Base-by-base conservation (phyloP, 2,888 invertebrate genomes). In the Agrochola litura region DNA sequence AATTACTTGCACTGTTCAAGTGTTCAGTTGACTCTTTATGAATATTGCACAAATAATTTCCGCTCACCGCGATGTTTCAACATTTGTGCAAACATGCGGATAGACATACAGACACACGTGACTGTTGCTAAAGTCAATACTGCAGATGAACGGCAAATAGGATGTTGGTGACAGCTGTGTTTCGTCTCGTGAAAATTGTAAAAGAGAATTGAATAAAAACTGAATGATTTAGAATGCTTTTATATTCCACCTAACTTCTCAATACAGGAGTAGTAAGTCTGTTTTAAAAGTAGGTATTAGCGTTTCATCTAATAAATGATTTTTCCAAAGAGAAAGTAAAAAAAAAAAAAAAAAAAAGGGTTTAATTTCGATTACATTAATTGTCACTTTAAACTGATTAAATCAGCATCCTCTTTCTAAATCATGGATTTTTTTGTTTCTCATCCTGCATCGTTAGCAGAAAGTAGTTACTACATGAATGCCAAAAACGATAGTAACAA, bases 31-130 rank as follows among this genome's bases (percentile, higher is more conserved):
- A 77, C 67, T 75, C 61, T 66, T 14, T 69, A 64, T 69, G 84
- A 84, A 76, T 66, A 54, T 83, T 85, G 76, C 86, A 86, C 77
- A 83, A 80, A 81, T 84, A 66, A 80, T 82, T 63, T 82, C 83
- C 86, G 76, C 56, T 82, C 77, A 82, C 77, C 54, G 70, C 41
- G 46, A 65, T 63, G 75, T 82, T 81, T 83, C 83, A 67, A 85
- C 88, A 88, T 76, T 72, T 88, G 88, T 76, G 46, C 77, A 82
- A 88, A 86, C 63, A 78, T 30, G 3, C 37, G 58, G 4, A 65
- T 46, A 65, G 37, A 69, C 54, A 56, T n/a, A 65, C 60, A 72
- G 54, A n/a, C 41, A 67, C 25, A 60, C 58, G 65, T 84, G 82
- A 58, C 70, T 73, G 61, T 70, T 71, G 46, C 43, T 60, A 43